Base-by-base conservation (phyloP, 1,140 invertebrate genomes). In the Eciton burchellii region DNA sequence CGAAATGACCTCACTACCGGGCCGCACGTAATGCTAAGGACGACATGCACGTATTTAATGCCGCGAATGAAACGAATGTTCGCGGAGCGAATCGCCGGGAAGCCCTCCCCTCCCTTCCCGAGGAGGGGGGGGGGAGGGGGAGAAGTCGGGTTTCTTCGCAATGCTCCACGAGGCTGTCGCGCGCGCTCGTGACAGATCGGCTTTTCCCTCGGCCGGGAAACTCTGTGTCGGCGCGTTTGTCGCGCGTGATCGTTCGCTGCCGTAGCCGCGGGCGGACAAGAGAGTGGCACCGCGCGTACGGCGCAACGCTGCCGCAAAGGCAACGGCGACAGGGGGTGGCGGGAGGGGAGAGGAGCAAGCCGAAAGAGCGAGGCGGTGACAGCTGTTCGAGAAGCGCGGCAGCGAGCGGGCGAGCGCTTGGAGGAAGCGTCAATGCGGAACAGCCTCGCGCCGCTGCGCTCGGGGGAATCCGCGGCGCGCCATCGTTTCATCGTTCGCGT, bases 401-500 rank as follows among this genome's bases (percentile, higher is more conserved):
- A 43, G 49, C 49, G n/a, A n/a, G n/a, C 74, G 29, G 21, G 74
- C 47, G 74, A 57, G 35, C 49, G 52, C 35, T 35, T 4, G 19
- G 54, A 76, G 63, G 59, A 65, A 79, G 74, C 29, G 47, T 70
- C 70, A 57, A 79, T 56, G 63, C 24, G 70, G 63, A 66, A 19
- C 21, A 49, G 1, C 35, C 49, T 68, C 49, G 6, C 56, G 52
- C 70, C 56, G 29, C 54, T 49, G 56, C 4, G 54, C 81, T 86
- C 82, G 82, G 85, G 60, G 41, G 35, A 26, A 74, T 47, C 56
- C 35, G 6, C 2, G 35, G 35, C 56, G 84, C 52, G 74, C 84
- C 74, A 86, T 86, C 84, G 84, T 70, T 82, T 85, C 81, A 86
- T 85, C 68, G 76, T n/a, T 85, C 76, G 57, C 29, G 26, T 24